These are phyloP conservation scores for Chamaedrilus cognettii DNA, from an alignment of 2,888 invertebrate genomes.

Conservation along the genomic window DNA sequence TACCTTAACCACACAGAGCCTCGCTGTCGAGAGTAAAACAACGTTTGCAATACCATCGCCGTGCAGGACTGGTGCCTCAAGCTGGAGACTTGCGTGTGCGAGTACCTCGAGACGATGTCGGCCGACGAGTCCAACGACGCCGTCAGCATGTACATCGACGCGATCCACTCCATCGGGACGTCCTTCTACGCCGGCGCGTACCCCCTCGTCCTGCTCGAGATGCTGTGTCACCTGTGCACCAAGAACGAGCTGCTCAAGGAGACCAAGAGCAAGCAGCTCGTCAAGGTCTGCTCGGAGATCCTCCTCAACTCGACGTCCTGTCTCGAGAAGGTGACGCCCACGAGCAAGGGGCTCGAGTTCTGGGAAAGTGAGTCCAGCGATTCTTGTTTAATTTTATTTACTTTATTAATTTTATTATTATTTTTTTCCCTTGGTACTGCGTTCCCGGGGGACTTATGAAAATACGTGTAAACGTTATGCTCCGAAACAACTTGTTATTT, in stretches of 20 bases:
- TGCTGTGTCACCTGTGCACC: conserved; percentile 20
- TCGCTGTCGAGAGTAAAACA: too few relatives aligned
- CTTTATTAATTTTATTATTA: too few relatives aligned
- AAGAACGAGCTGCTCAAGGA: conserved; percentile 10
- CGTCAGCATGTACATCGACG: conserved; percentile 22
- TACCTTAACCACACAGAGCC: too few relatives aligned
- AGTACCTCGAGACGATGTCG: conserved; percentile 18
- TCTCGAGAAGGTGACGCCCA: too few relatives aligned
- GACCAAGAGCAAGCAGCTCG: conserved; percentile 16
- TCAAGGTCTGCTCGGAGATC: conserved; percentile 25
- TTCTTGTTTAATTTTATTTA: too few relatives aligned
- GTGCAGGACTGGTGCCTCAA: conserved; percentile 25
- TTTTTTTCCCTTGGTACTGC: too few relatives aligned
- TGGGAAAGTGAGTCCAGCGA: conserved; percentile 4
- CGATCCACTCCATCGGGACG: conserved; percentile 18
- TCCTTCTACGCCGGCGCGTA: conserved; percentile 26
- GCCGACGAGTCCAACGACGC: conserved; percentile 14
- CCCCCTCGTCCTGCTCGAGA: conserved; percentile 31
- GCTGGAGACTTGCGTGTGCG: conserved; percentile 23
- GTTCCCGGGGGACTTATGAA: too few relatives aligned
- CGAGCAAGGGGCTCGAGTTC: conserved; percentile 25
- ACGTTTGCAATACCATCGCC: too few relatives aligned
- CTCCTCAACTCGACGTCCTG: conserved; percentile 19
- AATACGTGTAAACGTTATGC: too few relatives aligned
- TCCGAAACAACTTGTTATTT: too few relatives aligned